Conservation (phyloP, 2,888 invertebrate species). For the Calliscelio sp. region DNA sequence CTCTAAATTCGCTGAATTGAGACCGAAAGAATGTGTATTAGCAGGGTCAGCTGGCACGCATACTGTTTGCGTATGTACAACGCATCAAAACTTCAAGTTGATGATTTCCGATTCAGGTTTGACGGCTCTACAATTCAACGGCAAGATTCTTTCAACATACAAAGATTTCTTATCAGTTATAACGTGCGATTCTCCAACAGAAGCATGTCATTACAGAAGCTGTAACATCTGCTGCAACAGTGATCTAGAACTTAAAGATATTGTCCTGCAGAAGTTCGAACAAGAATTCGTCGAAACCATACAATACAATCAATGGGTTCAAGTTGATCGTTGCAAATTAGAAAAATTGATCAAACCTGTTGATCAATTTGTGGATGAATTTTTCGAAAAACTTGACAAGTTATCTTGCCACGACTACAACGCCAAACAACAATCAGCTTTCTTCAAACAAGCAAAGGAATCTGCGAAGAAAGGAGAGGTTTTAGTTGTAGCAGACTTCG, state of each 20-base stretch:
- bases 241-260: neutral
- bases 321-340: constrained; percentile 64
- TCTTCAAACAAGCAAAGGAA: neutral
- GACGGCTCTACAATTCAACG: neutral
- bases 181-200: neutral
- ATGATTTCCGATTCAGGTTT: neutral
- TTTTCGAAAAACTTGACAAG: constrained; percentile 53
- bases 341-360: constrained; percentile 62
- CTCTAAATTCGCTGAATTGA: constrained; percentile 33
- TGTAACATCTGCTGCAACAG: neutral
- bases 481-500: constrained; percentile 41
- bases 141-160: neutral
- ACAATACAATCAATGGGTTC: constrained; percentile 71
- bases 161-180: constrained; percentile 9
- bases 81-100: constrained; percentile 18
- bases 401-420: constrained; percentile 63
- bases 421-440: neutral
- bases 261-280: neutral
- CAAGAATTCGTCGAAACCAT: constrained; percentile 31
- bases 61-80: constrained; percentile 43
- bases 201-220: neutral
- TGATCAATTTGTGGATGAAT: constrained; percentile 62
- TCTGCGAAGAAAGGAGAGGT: neutral
- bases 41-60: constrained; percentile 40
- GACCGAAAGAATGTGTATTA: constrained; percentile 40